Evolutionary conservation across 2,797 vertebrate species (phyloP), one percentile per base, ranked within the genome.

Genomic region (Sternotherus odoratus): DNA sequence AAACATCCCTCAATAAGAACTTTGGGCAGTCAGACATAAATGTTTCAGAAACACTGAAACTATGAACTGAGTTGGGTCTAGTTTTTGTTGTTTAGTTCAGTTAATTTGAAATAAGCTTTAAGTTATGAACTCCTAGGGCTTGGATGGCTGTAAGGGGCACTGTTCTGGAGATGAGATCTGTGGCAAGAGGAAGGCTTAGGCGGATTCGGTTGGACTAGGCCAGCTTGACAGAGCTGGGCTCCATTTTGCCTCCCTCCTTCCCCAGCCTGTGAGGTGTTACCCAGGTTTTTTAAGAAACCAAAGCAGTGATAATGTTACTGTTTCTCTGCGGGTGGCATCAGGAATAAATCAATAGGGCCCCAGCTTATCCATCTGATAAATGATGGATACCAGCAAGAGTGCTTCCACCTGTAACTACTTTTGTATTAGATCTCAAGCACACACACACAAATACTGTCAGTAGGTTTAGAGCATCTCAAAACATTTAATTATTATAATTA

Each of bases 1-100:
- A 95, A 97, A 96, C 92, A 94, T 94, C 91, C 92, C 93, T 91
- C 89, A 77, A 91, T 96, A 93, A 86, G 92, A 95, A 96, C 92
- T 95, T 91, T 82, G 90, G 93, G 91, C 85, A 93, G 93, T 95
- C 95, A 94, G 90, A 86, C 72, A 88, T 94, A 95, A 92, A 92
- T 96, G 95, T 94, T 95, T 97, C 91, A 95, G 91, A 69, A 77
- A 49, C 93, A 94, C 84, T 96, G 88, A 91, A 96, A 91, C 85
- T 39, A n/a, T 46, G 91, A 96, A 91, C 86, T 91, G 93, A 82
- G 83, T 87, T 89, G 66, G 63, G 87, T 74, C 80, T 95, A 89
- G 79, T 95, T 97, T 95, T 93, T 39, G 10, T 69, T 69, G 36
- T 69, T 66, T 36, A 89, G 93, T 92, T 69, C 87, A 77, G 94